phyloP scores from a whole-genome alignment of 1,140 invertebrate species.

The Apis florea region DNA sequence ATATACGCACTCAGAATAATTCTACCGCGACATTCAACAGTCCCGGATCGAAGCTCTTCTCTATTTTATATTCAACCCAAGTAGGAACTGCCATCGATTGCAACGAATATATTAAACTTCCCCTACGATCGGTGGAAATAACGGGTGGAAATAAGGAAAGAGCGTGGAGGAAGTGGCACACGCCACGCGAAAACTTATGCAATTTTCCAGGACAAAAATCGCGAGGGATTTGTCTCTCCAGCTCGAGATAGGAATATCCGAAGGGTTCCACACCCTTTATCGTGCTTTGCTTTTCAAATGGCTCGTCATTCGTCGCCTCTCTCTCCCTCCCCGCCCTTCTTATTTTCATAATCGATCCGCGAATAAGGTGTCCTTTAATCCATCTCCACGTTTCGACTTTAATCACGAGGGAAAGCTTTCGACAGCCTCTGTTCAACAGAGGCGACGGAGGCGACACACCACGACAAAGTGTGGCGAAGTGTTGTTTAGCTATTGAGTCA shows the following conservation, averaged over 20 bases:
- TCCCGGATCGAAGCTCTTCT: background rate
- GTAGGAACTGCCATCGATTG: background rate
- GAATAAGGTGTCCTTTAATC: background rate
- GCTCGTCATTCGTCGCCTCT: slow-evolving; percentile 35
- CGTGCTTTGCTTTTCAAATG: slow-evolving; percentile 49
- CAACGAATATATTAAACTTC: slow-evolving; percentile 26
- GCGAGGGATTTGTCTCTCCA: slow-evolving; percentile 36
- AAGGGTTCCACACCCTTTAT: slow-evolving; percentile 34
- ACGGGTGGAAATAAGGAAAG: too few species aligned
- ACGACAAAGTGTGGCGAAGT: background rate
- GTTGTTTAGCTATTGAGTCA: slow-evolving; percentile 19
- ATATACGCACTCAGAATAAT: background rate
- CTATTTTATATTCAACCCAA: slow-evolving; percentile 7
- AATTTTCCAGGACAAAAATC: slow-evolving; percentile 27
- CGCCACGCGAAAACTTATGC: slow-evolving; percentile 22
- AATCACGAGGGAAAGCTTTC: background rate
- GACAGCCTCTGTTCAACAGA: background rate
- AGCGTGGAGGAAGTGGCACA: background rate
- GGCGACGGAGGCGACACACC: too few species aligned
- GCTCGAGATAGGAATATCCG: slow-evolving; percentile 28
- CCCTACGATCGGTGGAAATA: background rate
- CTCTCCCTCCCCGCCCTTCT: background rate
- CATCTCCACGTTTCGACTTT: background rate
- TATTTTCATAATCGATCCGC: slow-evolving; percentile 36
- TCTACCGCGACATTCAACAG: background rate